phyloP scores from a whole-genome alignment of 2,888 invertebrate genomes.

The Archaeoteleia sp. region DNA sequence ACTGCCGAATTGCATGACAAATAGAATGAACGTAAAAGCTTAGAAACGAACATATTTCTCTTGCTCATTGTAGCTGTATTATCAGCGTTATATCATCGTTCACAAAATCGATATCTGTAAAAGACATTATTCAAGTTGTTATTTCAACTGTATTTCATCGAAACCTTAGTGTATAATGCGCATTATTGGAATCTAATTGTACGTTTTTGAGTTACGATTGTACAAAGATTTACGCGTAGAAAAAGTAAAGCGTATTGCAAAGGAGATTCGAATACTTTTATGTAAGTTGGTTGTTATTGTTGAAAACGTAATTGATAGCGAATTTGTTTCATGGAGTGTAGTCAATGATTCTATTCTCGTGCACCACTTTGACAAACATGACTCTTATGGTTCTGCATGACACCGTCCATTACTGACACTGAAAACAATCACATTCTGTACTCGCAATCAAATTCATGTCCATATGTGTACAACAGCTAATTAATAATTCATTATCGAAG shows the following conservation, averaged over 20 bases:
- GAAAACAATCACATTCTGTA: slow-evolving; percentile 36
- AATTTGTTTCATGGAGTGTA: slow-evolving; percentile 39
- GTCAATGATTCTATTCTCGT: slow-evolving; percentile 46
- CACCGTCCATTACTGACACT: slow-evolving; percentile 48
- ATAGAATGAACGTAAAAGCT: slow-evolving; percentile 49
- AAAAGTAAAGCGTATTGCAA: too few species aligned
- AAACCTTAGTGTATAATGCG: too few species aligned
- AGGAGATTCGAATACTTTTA: too few species aligned
- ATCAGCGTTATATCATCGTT: slow-evolving; percentile 28
- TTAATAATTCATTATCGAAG: slow-evolving; percentile 41
- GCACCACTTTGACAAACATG: slow-evolving; percentile 33
- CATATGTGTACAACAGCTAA: slow-evolving; percentile 47
- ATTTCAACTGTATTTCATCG: too few species aligned
- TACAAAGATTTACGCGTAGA: too few species aligned
- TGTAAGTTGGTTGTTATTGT: too few species aligned
- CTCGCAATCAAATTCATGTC: slow-evolving; percentile 37
- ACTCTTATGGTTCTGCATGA: slow-evolving; percentile 46
- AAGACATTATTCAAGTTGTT: not conserved
- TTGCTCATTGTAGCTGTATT: slow-evolving; percentile 32
- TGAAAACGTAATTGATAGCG: not conserved
- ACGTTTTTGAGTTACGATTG: too few species aligned
- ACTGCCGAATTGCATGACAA: slow-evolving; percentile 49
- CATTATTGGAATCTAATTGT: too few species aligned
- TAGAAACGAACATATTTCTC: slow-evolving; percentile 39
- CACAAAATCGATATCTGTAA: not conserved